phyloP scores from a whole-genome alignment of 2,797 vertebrate genomes.

The Poecilia picta region DNA sequence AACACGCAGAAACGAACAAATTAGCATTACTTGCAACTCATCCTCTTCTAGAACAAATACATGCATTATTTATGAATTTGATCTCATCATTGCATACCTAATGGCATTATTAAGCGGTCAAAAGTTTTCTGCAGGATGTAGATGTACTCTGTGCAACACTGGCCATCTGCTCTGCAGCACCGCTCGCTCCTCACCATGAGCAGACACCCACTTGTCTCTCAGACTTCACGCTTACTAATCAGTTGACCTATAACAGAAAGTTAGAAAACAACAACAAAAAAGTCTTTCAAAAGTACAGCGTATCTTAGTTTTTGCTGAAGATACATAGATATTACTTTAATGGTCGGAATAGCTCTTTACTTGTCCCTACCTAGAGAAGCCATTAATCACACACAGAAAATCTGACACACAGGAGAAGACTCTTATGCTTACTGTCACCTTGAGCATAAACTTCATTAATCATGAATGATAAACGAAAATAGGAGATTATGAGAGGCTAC shows the following conservation, averaged over 20 bases:
- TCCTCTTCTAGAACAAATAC: slow-evolving; percentile 2
- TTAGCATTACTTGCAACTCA: neutral
- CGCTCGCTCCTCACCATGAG: slow-evolving; percentile 35
- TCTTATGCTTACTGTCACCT: slow-evolving; percentile 11
- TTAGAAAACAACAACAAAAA: slow-evolving; percentile 24
- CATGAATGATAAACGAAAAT: slow-evolving; percentile 25
- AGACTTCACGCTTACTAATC: slow-evolving; percentile 53
- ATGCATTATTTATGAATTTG: slow-evolving; percentile 1
- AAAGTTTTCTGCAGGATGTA: slow-evolving; percentile 26
- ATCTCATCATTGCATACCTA: slow-evolving; percentile 1
- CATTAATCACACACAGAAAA: slow-evolving; percentile 39
- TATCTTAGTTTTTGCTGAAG: neutral
- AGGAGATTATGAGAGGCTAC: slow-evolving; percentile 6
- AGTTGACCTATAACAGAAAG: slow-evolving; percentile 29
- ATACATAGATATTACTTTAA: neutral
- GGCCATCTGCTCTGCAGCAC: slow-evolving; percentile 61
- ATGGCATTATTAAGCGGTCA: neutral
- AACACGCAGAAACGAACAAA: neutral
- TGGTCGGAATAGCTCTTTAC: neutral
- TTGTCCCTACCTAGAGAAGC: neutral
- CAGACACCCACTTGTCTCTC: slow-evolving; percentile 49
- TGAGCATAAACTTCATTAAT: slow-evolving; percentile 34
- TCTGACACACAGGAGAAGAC: slow-evolving; percentile 25
- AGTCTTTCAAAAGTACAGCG: slow-evolving; percentile 12
- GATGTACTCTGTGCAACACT: slow-evolving; percentile 22